phyloP scores from a whole-genome alignment of 2,797 vertebrate species.

The Okamejei kenojei region DNA sequence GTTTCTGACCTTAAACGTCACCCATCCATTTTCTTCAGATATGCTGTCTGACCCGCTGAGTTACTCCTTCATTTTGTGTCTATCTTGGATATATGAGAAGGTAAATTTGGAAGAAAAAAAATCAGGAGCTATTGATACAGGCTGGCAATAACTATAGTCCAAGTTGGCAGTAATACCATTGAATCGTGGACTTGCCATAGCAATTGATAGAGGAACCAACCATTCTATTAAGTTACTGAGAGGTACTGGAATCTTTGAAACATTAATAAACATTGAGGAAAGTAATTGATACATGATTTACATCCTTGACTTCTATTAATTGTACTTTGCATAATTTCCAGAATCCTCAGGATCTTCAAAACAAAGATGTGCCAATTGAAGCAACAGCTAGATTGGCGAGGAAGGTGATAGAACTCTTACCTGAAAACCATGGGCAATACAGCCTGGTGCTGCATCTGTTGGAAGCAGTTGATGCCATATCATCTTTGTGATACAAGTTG shows the following conservation, averaged over 20 bases:
- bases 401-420: conserved; percentile 80
- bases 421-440: conserved; percentile 89
- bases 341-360: conserved; percentile 83
- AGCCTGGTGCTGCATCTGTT: conserved; percentile 80
- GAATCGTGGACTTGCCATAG: neutral
- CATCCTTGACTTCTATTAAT: neutral
- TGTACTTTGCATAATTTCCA: conserved; percentile 46
- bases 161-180: neutral
- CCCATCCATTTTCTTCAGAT: too few relatives aligned
- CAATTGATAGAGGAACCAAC: too few relatives aligned
- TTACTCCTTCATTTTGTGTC: too few relatives aligned
- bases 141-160: neutral
- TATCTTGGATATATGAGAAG: neutral
- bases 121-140: too few relatives aligned
- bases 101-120: too few relatives aligned
- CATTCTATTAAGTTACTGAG: neutral
- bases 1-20: too few relatives aligned
- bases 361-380: conserved; percentile 68
- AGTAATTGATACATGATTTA: too few relatives aligned
- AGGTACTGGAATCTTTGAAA: neutral
- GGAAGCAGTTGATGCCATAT: conserved; percentile 77
- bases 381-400: conserved; percentile 73
- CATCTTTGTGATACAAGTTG: conserved; percentile 46
- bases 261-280: neutral
- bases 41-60: too few relatives aligned